These are phyloP conservation scores for Sinelater perroti DNA, from an alignment of 2,888 invertebrate genomes.

Conservation along the genomic window DNA sequence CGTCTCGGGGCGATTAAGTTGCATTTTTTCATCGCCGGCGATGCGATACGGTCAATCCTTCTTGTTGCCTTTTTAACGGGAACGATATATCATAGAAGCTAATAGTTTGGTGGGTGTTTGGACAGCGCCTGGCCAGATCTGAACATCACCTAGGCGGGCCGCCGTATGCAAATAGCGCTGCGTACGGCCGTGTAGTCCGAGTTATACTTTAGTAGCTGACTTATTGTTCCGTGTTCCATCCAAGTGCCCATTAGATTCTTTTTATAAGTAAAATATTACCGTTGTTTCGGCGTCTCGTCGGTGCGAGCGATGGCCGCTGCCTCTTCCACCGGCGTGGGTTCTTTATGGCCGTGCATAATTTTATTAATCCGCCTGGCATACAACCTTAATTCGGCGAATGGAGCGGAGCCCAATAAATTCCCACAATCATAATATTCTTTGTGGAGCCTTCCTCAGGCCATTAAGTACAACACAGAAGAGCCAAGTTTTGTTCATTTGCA, in stretches of 20 bases:
- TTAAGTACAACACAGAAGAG: too few relatives aligned
- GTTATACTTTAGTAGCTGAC: slow-evolving; percentile 40
- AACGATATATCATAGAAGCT: slow-evolving; percentile 28
- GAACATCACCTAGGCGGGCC: slow-evolving; percentile 39
- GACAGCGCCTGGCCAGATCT: slow-evolving; percentile 30
- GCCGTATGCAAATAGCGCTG: slow-evolving; percentile 38
- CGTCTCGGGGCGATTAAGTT: slow-evolving; percentile 5
- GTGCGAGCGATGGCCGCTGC: not conserved
- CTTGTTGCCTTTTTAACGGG: slow-evolving; percentile 12
- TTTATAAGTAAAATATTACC: slow-evolving; percentile 10
- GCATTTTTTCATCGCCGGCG: slow-evolving; percentile 14
- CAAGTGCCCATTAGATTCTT: slow-evolving; percentile 14
- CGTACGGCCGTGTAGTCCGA: slow-evolving; percentile 19
- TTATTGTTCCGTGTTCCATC: slow-evolving; percentile 21
- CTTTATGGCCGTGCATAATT: not conserved
- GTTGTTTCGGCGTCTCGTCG: slow-evolving; percentile 4
- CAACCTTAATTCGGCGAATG: too few relatives aligned
- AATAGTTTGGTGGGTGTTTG: slow-evolving; percentile 38
- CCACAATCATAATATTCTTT: too few relatives aligned
- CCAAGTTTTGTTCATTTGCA: too few relatives aligned
- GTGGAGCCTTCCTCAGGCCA: too few relatives aligned
- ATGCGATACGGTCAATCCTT: slow-evolving; percentile 10
- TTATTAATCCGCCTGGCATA: slow-evolving; percentile 3
- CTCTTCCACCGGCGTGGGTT: not conserved
- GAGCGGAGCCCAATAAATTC: too few relatives aligned